phyloP scores from a whole-genome alignment of 2,888 invertebrate genomes.

The Xestia xanthographa region DNA sequence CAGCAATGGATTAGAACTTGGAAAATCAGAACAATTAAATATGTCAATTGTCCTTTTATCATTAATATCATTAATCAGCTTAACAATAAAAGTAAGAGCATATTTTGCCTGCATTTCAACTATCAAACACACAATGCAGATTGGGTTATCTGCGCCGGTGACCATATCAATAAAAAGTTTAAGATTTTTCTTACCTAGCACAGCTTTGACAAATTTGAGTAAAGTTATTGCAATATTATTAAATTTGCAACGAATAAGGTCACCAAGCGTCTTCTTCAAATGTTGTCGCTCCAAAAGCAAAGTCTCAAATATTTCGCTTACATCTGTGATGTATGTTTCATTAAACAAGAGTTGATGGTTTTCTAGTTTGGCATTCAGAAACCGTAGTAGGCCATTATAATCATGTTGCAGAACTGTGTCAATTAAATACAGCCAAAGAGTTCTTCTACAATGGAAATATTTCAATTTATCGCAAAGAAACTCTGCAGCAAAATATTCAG shows the following conservation, averaged over 20 bases:
- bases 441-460: constrained; percentile 10
- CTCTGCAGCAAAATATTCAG: constrained; percentile 60
- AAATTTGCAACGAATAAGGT: background rate
- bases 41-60: constrained; percentile 27
- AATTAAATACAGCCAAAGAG: constrained; percentile 42
- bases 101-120: constrained; percentile 2
- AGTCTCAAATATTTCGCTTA: constrained; percentile 9
- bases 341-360: constrained; percentile 24
- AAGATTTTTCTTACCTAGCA: constrained; percentile 13
- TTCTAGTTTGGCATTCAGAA: constrained; percentile 41
- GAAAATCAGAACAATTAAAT: constrained; percentile 44
- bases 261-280: background rate
- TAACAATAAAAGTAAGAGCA: constrained; percentile 10
- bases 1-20: constrained; percentile 33
- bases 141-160: background rate
- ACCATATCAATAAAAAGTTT: constrained; percentile 16
- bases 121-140: constrained; percentile 26
- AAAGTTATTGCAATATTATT: constrained; percentile 12
- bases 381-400: constrained; percentile 25
- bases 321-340: constrained; percentile 1
- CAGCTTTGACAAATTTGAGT: constrained; percentile 16
- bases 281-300: constrained; percentile 10
- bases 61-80: constrained; percentile 27
- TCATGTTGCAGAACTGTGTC: constrained; percentile 26
- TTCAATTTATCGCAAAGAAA: constrained; percentile 42